phyloP scores from a whole-genome alignment of 2,888 invertebrate genomes.

The Rhogogaster chlorosoma region DNA sequence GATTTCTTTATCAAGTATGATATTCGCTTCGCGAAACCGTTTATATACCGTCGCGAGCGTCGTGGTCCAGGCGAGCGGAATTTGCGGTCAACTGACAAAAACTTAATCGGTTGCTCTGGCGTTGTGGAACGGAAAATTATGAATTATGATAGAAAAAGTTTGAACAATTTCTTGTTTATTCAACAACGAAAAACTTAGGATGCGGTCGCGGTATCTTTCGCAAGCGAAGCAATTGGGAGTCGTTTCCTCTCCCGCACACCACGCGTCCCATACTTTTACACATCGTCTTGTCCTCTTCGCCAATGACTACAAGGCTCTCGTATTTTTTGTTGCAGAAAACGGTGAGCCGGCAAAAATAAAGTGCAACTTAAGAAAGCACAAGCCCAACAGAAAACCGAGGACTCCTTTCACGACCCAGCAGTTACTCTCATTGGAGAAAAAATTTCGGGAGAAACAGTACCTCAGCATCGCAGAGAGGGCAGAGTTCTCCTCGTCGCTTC shows the following conservation, averaged over 20 bases:
- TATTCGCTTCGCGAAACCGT: conserved; percentile 9
- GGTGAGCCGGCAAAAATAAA: conserved; percentile 92
- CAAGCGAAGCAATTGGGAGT: conserved; percentile 31
- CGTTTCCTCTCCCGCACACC: conserved; percentile 5
- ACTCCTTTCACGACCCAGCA: conserved; percentile 99
- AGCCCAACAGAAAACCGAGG: conserved; percentile 98
- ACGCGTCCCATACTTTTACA: background rate
- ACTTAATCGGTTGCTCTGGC: conserved; percentile 67
- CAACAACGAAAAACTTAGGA: conserved; percentile 62
- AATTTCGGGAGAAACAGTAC: conserved; percentile 98
- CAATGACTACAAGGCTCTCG: conserved; percentile 63
- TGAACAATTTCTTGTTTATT: conserved; percentile 59
- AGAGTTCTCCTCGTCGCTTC: conserved; percentile 96
- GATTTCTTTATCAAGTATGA: background rate
- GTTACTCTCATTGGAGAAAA: conserved; percentile 95
- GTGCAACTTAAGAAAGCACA: conserved; percentile 97
- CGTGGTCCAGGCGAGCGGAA: conserved; percentile 3
- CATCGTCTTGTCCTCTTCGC: background rate
- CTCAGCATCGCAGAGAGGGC: conserved; percentile 98
- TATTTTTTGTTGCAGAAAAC: conserved; percentile 80
- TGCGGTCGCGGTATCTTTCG: conserved; percentile 59
- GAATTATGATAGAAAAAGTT: conserved; percentile 66
- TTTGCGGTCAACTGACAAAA: conserved; percentile 64
- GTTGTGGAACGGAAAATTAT: conserved; percentile 71
- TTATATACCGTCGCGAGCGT: conserved; percentile 21